Percentiles rank a stretch among this genome's conserved stretches.
phyloP scores from a whole-genome alignment of 2,797 vertebrate species.

The Zalophus californianus region DNA sequence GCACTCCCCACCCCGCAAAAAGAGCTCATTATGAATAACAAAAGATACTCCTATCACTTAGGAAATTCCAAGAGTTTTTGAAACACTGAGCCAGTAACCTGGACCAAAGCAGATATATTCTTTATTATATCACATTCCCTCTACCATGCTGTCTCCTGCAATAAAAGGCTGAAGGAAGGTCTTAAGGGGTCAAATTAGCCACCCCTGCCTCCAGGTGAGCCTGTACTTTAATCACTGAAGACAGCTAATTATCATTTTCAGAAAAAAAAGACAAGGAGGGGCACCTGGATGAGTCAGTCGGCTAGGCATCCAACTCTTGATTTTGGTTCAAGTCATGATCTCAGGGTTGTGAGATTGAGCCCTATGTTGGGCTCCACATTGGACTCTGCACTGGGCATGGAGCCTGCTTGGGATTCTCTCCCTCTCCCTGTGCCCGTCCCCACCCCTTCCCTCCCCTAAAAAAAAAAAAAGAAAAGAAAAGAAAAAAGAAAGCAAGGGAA shows the following conservation, averaged over 20 bases:
- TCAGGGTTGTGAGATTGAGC: not conserved
- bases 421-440: not conserved
- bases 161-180: too few species aligned
- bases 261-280: not conserved
- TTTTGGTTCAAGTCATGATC: not conserved
- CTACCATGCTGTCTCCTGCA: not conserved
- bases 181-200: not conserved
- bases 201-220: not conserved
- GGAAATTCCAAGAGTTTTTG: not conserved
- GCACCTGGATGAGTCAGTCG: not conserved
- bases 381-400: not conserved
- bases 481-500: not conserved
- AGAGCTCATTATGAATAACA: not conserved
- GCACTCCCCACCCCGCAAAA: accelerated
- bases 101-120: not conserved
- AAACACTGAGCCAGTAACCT: not conserved
- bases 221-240: not conserved
- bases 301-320: not conserved
- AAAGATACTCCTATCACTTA: not conserved
- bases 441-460: not conserved
- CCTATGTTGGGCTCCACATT: not conserved
- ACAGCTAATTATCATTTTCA: not conserved
- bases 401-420: not conserved
- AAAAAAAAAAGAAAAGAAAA: not conserved
- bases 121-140: not conserved